Conservation (phyloP, 2,888 invertebrate genomes). For the Hypomecis atomaria region DNA sequence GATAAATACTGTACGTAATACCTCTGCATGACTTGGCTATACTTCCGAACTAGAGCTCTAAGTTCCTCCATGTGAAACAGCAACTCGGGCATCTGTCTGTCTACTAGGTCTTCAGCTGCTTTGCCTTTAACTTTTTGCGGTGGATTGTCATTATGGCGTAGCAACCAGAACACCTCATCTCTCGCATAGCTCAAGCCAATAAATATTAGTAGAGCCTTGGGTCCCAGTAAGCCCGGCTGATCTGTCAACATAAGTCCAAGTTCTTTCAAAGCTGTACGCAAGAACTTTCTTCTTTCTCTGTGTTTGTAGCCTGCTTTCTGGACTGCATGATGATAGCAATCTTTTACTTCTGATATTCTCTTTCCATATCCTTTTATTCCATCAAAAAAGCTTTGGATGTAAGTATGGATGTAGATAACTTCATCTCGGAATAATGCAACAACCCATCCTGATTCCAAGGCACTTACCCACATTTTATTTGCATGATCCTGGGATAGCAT, state of each 20-base stretch:
- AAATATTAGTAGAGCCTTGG: constrained; percentile 98
- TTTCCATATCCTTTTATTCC: constrained; percentile 97
- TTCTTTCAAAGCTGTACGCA: constrained; percentile 97
- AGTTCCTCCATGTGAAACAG: constrained; percentile 99
- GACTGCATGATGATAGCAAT: constrained; percentile 95
- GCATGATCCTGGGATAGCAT: constrained; percentile 93
- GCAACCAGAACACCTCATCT: constrained; percentile 98
- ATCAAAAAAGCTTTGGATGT: constrained; percentile 96
- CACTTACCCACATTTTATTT: constrained; percentile 95
- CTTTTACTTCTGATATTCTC: constrained; percentile 97
- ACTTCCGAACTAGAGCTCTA: constrained; percentile 96
- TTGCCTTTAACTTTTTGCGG: constrained; percentile 95
- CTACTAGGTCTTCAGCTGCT: constrained; percentile 96
- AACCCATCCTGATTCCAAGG: constrained; percentile 97
- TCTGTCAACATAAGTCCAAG: constrained; percentile 97
- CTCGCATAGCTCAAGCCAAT: constrained; percentile 97
- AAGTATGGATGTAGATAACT: constrained; percentile 97
- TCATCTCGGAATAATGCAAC: constrained; percentile 98
- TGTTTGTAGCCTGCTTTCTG: constrained; percentile 96
- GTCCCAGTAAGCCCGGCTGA: constrained; percentile 98
- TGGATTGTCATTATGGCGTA: constrained; percentile 98
- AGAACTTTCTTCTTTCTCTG: constrained; percentile 97
- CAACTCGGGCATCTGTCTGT: constrained; percentile 97
- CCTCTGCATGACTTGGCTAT: constrained; percentile 98
- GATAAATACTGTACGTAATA: constrained; percentile 99